Conservation (phyloP, 2,888 invertebrate species). For the Pherbina coryleti region DNA sequence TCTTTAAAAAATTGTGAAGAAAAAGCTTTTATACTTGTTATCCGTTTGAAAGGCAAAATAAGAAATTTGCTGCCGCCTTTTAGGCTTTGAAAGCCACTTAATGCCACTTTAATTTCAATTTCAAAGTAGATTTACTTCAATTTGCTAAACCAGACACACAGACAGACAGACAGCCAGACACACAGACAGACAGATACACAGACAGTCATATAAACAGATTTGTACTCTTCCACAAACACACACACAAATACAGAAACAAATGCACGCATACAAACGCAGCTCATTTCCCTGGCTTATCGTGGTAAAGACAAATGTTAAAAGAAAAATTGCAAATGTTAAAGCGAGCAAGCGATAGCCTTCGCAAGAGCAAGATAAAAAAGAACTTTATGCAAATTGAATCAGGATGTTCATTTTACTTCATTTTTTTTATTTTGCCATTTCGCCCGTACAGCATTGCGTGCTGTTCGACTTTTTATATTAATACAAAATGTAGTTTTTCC, state of each 20-base stretch:
- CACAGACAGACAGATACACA: neutral
- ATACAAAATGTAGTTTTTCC: conserved; percentile 3
- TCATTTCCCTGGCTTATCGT: conserved; percentile 24
- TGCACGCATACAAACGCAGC: conserved; percentile 23
- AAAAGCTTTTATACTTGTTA: no score
- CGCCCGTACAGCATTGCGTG: neutral
- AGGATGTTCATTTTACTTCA: conserved; percentile 47
- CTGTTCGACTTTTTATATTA: conserved; percentile 12
- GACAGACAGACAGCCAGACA: conserved; percentile 11
- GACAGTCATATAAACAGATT: neutral
- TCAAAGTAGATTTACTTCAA: conserved; percentile 35
- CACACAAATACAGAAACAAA: neutral
- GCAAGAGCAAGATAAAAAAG: conserved; percentile 18
- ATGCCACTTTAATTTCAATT: conserved; percentile 37
- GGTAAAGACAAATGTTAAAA: conserved; percentile 41
- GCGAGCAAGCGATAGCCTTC: neutral
- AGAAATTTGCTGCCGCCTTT: conserved; percentile 16
- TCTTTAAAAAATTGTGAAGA: no score
- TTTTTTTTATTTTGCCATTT: neutral
- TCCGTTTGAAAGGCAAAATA: neutral
- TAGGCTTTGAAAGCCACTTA: conserved; percentile 30
- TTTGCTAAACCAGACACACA: conserved; percentile 37
- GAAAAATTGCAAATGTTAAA: conserved; percentile 36
- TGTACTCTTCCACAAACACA: neutral
- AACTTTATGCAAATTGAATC: conserved; percentile 56